phyloP scores from a whole-genome alignment of 2,113 vertebrate genomes.

The Stomatorhinus ivindoensis region DNA sequence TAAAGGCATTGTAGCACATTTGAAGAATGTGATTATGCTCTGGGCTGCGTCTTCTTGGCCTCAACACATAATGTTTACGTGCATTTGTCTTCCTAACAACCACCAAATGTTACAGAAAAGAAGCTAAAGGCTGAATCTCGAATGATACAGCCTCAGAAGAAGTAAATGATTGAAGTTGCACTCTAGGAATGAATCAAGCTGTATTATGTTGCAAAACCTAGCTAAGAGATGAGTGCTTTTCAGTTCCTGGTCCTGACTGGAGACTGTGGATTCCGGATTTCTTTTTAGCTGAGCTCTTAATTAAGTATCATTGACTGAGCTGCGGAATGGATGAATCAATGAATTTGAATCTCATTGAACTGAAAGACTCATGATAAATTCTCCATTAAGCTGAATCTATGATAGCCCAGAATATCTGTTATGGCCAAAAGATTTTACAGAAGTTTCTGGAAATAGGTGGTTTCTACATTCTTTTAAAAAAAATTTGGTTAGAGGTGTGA shows the following conservation, averaged over 20 bases:
- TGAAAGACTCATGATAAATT: not conserved
- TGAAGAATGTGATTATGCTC: not conserved
- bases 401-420: not conserved
- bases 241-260: not conserved
- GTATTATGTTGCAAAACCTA: not conserved
- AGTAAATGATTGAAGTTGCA: not conserved
- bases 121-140: not conserved
- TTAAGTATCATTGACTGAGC: not conserved
- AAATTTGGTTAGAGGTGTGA: not conserved
- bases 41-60: not conserved
- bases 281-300: not conserved
- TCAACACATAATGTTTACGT: not conserved
- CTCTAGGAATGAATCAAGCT: not conserved
- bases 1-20: not conserved
- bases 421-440: not conserved
- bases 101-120: not conserved
- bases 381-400: not conserved
- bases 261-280: too few relatives aligned
- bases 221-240: not conserved
- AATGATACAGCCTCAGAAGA: not conserved
- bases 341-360: not conserved
- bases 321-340: not conserved
- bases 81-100: conserved; percentile 1
- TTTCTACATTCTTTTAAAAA: not conserved
- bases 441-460: not conserved